A percentile compares a stretch with the other conserved stretches of the same genome.
Evolutionary conservation across 2,888 invertebrate genomes (phyloP).

Genomic region (Gymnosoma rotundatum): DNA sequence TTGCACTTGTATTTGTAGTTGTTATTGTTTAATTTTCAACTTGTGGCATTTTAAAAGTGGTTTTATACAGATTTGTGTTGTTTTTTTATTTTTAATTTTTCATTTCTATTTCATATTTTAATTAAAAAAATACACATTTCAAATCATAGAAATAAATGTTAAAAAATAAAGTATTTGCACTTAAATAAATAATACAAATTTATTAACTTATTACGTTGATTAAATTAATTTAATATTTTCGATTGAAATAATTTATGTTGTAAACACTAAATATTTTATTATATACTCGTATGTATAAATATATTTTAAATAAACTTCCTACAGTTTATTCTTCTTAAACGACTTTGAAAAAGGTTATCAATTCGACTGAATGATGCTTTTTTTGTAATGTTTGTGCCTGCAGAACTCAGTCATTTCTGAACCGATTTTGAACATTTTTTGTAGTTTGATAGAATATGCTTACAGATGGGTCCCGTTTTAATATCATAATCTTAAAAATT

Average conservation of each 20-base stretch:
- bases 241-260: background rate
- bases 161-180: conserved; percentile 1
- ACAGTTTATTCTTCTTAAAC: too few species aligned
- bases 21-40: conserved; percentile 69
- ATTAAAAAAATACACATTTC: background rate
- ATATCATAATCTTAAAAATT: too few species aligned
- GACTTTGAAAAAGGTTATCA: too few species aligned
- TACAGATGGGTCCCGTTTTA: too few species aligned
- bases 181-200: conserved; percentile 15
- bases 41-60: conserved; percentile 64
- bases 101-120: background rate
- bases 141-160: background rate
- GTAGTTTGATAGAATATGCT: too few species aligned
- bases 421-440: too few species aligned
- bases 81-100: background rate
- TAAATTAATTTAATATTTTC: conserved; percentile 9
- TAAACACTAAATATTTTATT: background rate
- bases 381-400: too few species aligned
- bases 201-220: conserved; percentile 19
- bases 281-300: too few species aligned
- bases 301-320: too few species aligned
- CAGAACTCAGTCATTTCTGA: too few species aligned
- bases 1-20: conserved; percentile 66
- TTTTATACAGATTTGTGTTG: conserved; percentile 37
- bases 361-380: too few species aligned